Evolutionary conservation across 1,140 invertebrate species (phyloP).

Genomic region (Rhyacophila brunnea): DNA sequence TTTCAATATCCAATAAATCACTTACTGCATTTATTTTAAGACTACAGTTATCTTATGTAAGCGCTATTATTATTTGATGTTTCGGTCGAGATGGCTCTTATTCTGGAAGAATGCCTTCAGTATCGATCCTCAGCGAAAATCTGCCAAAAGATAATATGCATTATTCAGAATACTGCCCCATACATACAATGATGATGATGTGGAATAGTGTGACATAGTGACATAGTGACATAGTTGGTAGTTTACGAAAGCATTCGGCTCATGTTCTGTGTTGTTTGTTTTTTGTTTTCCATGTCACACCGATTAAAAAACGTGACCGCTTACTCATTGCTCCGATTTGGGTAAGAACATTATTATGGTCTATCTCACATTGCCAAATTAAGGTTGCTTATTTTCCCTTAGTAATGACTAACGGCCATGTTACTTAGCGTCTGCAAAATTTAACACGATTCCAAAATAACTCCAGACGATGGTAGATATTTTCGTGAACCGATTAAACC

Average conservation of each 20-base stretch:
- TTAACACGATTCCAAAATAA: too few species aligned
- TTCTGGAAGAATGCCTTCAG: too few species aligned
- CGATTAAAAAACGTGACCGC: conserved; percentile 34
- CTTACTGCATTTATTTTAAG: background rate
- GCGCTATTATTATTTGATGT: too few species aligned
- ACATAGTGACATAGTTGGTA: conserved; percentile 8
- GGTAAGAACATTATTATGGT: conserved; percentile 35
- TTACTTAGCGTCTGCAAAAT: background rate
- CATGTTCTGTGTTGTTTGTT: conserved; percentile 36
- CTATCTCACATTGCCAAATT: conserved; percentile 31
- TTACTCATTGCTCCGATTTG: conserved; percentile 35
- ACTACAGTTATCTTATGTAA: background rate
- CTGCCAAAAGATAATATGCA: conserved; percentile 31
- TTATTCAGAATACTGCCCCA: conserved; percentile 27
- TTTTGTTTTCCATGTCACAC: conserved; percentile 37
- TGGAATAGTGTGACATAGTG: conserved; percentile 6
- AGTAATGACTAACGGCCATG: conserved; percentile 31
- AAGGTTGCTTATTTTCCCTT: conserved; percentile 34
- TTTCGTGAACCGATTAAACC: conserved; percentile 3
- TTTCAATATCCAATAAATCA: background rate
- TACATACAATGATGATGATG: too few species aligned
- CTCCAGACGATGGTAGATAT: background rate
- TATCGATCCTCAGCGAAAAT: background rate
- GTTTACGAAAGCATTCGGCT: conserved; percentile 32
- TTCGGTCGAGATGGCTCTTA: too few species aligned